Evolutionary conservation across 2,888 invertebrate genomes (phyloP).

Genomic region (Leuctra nigra): DNA sequence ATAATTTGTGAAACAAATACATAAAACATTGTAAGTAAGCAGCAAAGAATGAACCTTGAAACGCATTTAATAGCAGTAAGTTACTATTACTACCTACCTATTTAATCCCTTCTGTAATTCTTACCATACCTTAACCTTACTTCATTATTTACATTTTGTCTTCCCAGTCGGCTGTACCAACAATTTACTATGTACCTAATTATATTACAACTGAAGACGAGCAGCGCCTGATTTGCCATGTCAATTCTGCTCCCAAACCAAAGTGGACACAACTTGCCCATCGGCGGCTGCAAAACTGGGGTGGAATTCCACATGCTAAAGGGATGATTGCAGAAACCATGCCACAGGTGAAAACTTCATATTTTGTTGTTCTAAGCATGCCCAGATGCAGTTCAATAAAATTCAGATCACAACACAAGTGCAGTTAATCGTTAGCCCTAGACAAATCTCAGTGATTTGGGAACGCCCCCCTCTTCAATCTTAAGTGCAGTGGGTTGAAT

Average conservation of each 20-base stretch:
- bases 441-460: no score
- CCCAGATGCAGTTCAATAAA: no score
- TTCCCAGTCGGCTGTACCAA: constrained; percentile 42
- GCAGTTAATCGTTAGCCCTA: no score
- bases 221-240: constrained; percentile 58
- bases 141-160: constrained; percentile 7
- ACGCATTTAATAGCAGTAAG: background rate
- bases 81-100: background rate
- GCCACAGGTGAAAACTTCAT: constrained; percentile 47
- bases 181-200: constrained; percentile 76
- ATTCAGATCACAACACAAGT: no score
- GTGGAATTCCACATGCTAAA: constrained; percentile 87
- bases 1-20: background rate
- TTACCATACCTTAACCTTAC: no score
- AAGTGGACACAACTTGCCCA: constrained; percentile 94
- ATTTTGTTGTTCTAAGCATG: background rate
- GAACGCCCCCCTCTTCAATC: no score
- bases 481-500: no score
- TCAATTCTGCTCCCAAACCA: constrained; percentile 78
- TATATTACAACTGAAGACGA: constrained; percentile 75
- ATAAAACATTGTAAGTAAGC: background rate
- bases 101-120: no score
- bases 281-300: constrained; percentile 95
- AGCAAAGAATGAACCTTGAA: background rate
- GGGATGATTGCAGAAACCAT: constrained; percentile 90